Evolutionary conservation across 2,797 vertebrate species (phyloP).

Genomic region (Spheniscus humboldti): DNA sequence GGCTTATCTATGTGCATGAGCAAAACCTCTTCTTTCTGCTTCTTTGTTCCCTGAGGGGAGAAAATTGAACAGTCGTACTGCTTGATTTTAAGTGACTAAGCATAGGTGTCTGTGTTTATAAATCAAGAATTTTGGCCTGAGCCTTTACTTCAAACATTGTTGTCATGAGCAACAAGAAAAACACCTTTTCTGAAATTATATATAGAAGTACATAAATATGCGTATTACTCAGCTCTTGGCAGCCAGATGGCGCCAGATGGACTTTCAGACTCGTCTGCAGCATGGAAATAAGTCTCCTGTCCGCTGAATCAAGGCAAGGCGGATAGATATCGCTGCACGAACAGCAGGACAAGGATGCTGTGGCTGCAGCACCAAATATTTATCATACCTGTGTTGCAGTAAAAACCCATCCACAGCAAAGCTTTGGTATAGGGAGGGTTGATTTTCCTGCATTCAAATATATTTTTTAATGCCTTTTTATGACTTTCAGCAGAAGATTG

Average conservation of each 20-base stretch:
- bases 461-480: neutral
- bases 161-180: neutral
- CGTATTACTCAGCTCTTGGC: neutral
- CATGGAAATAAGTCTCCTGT: neutral
- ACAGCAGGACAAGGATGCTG: neutral
- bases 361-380: neutral
- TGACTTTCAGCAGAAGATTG: neutral
- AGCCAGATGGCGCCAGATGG: slow-evolving; percentile 30
- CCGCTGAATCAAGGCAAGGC: neutral
- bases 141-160: neutral
- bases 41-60: neutral
- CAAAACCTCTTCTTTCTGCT: neutral
- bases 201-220: neutral
- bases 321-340: accelerated
- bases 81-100: neutral
- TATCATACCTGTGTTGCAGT: neutral
- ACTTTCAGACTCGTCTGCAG: neutral
- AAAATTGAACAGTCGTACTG: neutral
- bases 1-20: neutral
- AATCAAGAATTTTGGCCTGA: neutral
- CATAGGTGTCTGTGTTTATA: neutral
- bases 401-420: neutral
- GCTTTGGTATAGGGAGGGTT: neutral
- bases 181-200: neutral
- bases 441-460: neutral